Evolutionary conservation across 2,797 vertebrate genomes (phyloP).

Genomic region (Platalea minor): DNA sequence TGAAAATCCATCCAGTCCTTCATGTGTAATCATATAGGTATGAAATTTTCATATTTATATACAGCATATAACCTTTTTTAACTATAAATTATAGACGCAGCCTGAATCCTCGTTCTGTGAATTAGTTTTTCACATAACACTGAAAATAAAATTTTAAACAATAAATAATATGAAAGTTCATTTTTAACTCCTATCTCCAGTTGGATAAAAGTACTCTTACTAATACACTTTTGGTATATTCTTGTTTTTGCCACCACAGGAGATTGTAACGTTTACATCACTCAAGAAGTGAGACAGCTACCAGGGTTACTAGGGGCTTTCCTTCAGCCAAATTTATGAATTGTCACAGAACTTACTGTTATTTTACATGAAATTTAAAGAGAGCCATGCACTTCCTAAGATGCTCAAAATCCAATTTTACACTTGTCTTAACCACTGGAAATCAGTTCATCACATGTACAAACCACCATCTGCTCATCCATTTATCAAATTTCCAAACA

Average conservation of each 20-base stretch:
- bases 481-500: neutral
- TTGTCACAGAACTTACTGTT: neutral
- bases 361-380: neutral
- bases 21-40: neutral
- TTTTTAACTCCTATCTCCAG: neutral
- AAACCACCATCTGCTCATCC: constrained; percentile 43
- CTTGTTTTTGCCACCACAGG: neutral
- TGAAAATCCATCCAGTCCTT: neutral
- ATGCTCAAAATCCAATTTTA: constrained; percentile 49
- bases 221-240: neutral
- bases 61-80: neutral
- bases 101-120: neutral
- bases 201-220: neutral
- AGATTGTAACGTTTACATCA: neutral
- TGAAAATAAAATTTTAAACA: neutral
- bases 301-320: neutral
- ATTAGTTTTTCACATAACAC: rapidly evolving
- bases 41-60: neutral
- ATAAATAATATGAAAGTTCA: neutral
- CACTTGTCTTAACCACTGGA: constrained; percentile 51
- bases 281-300: neutral
- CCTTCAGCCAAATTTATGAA: neutral
- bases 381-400: neutral
- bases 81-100: rapidly evolving
- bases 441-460: neutral